Evolutionary conservation across 2,797 vertebrate genomes (phyloP).

Genomic region (Amphiprion clarkii): DNA sequence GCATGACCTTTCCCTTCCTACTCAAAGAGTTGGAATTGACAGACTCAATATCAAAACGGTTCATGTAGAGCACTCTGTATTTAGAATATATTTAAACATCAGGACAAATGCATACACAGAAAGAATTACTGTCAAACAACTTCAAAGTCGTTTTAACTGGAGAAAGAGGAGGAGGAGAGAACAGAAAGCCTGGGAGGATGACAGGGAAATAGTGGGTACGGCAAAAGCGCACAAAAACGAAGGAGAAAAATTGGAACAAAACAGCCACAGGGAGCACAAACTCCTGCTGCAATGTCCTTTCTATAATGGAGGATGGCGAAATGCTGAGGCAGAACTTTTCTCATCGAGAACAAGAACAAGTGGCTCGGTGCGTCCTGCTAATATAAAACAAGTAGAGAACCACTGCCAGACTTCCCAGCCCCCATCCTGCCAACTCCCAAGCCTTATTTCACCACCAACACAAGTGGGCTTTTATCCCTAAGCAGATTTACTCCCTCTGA

Average conservation of each 20-base stretch:
- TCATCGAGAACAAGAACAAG: slow-evolving; percentile 61
- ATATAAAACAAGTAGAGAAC: slow-evolving; percentile 58
- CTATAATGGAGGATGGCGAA: slow-evolving; percentile 51
- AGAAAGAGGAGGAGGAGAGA: background rate
- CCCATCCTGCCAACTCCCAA: slow-evolving; percentile 38
- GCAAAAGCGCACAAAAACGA: slow-evolving; percentile 25
- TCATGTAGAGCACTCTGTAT: slow-evolving; percentile 1
- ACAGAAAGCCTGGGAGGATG: slow-evolving; percentile 31
- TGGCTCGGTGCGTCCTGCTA: slow-evolving; percentile 62
- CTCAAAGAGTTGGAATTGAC: slow-evolving; percentile 14
- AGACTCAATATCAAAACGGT: slow-evolving; percentile 28
- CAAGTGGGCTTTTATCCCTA: slow-evolving; percentile 70
- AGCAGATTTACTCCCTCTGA: slow-evolving; percentile 73
- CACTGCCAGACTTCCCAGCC: slow-evolving; percentile 31
- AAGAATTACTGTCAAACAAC: slow-evolving; percentile 34
- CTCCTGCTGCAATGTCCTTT: slow-evolving; percentile 49
- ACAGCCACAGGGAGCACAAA: slow-evolving; percentile 42
- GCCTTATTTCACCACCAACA: slow-evolving; percentile 46
- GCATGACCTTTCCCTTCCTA: slow-evolving; percentile 8
- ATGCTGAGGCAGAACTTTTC: slow-evolving; percentile 64
- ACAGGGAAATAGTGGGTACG: slow-evolving; percentile 28
- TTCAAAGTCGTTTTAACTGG: slow-evolving; percentile 46
- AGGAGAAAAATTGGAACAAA: slow-evolving; percentile 35
- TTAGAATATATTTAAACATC: slow-evolving; percentile 31
- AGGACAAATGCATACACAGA: slow-evolving; percentile 18